Conservation (phyloP, 2,113 vertebrate species). For the Hemicordylus capensis region DNA sequence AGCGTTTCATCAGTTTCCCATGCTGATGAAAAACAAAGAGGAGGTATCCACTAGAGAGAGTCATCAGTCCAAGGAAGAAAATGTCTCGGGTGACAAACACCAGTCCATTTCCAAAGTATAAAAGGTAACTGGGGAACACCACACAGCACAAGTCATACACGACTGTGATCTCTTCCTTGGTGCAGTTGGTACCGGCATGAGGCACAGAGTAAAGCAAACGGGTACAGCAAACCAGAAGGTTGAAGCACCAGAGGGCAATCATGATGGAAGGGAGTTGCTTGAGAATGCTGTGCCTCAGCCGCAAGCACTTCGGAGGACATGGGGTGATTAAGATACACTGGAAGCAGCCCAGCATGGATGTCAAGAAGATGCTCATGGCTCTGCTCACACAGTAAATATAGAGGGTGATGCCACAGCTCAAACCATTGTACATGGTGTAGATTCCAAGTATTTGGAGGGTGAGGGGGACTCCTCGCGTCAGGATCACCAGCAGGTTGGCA, state of each 20-base stretch:
- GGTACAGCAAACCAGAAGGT: slow-evolving; percentile 20
- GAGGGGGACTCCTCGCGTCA: slow-evolving; percentile 51
- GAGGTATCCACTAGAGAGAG: slow-evolving; percentile 43
- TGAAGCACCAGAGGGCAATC: slow-evolving; percentile 45
- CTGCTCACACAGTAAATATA: slow-evolving; percentile 52
- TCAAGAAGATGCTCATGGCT: slow-evolving; percentile 55
- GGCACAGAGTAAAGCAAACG: slow-evolving; percentile 22
- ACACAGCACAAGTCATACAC: slow-evolving; percentile 60
- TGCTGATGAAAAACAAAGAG: slow-evolving; percentile 44
- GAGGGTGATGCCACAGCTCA: slow-evolving; percentile 47
- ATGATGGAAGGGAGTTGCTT: slow-evolving; percentile 33
- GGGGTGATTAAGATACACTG: slow-evolving; percentile 51
- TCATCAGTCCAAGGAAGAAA: slow-evolving; percentile 52
- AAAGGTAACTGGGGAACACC: slow-evolving; percentile 29
- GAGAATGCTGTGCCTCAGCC: slow-evolving; percentile 35
- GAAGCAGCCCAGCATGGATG: slow-evolving; percentile 54
- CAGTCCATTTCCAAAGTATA: slow-evolving; percentile 47
- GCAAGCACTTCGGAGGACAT: slow-evolving; percentile 18
- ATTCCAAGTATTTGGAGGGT: slow-evolving; percentile 32
- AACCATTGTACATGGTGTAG: slow-evolving; percentile 17
- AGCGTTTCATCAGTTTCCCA: slow-evolving; percentile 30
- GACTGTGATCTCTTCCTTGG: slow-evolving; percentile 30
- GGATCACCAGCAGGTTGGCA: slow-evolving; percentile 51
- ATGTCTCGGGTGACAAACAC: slow-evolving; percentile 45
- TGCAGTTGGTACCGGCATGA: slow-evolving; percentile 20